Evolutionary conservation across 1,140 invertebrate species (phyloP).

Genomic region (Penaeus vannamei): DNA sequence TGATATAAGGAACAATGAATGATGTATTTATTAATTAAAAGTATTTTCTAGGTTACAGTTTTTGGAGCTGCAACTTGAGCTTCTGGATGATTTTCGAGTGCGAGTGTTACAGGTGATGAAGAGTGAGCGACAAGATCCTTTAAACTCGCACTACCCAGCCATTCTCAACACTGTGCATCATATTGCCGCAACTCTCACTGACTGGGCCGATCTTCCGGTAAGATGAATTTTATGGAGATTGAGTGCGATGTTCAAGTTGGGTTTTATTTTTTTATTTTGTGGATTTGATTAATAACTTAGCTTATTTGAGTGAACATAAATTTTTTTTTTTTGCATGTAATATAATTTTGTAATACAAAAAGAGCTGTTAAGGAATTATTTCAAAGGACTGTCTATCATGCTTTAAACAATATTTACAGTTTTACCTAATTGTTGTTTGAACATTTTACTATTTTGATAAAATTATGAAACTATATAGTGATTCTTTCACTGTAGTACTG

Average conservation of each 20-base stretch:
- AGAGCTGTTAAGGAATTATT: too few relatives aligned
- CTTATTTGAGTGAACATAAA: background rate
- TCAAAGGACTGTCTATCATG: too few relatives aligned
- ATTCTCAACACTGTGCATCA: conserved; percentile 91
- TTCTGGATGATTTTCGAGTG: conserved; percentile 90
- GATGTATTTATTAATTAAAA: conserved; percentile 52
- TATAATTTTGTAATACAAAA: too few relatives aligned
- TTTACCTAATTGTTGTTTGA: too few relatives aligned
- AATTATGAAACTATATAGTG: too few relatives aligned
- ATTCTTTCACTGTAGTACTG: too few relatives aligned
- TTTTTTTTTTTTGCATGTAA: too few relatives aligned
- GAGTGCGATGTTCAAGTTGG: background rate
- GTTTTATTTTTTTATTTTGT: background rate
- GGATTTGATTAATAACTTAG: background rate
- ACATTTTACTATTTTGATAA: too few relatives aligned
- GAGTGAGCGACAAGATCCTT: conserved; percentile 77
- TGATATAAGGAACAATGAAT: conserved; percentile 3
- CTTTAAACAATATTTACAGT: too few relatives aligned
- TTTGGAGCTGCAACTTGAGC: conserved; percentile 87
- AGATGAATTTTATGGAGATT: conserved; percentile 65
- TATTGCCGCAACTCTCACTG: conserved; percentile 82
- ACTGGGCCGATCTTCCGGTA: conserved; percentile 90
- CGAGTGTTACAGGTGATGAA: conserved; percentile 83
- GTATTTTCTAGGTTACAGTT: conserved; percentile 81
- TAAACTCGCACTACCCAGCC: conserved; percentile 76